Conservation (phyloP, 2,888 invertebrate genomes). For the Ochropleura plecta region DNA sequence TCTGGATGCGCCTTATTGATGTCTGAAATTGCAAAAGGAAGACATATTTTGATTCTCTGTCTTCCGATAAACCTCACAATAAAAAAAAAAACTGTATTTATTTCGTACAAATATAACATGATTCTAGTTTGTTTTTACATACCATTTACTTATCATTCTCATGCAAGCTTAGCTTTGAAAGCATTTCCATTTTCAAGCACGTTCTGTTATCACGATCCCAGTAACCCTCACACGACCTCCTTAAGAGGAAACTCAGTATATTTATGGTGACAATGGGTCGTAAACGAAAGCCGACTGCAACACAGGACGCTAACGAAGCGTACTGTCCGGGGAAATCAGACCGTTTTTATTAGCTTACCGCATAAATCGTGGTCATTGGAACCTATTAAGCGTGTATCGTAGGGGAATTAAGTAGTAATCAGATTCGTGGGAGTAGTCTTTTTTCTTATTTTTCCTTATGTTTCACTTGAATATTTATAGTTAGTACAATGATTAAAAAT, state of each 20-base stretch:
- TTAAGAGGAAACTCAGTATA: constrained; percentile 68
- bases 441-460: constrained; percentile 15
- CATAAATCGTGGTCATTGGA: constrained; percentile 78
- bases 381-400: constrained; percentile 75
- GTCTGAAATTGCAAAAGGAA: too few species aligned
- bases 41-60: too few species aligned
- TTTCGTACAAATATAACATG: constrained; percentile 1
- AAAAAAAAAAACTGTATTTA: neutral
- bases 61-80: too few species aligned
- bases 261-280: constrained; percentile 75
- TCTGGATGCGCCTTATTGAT: too few species aligned
- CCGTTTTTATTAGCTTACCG: constrained; percentile 81
- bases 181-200: constrained; percentile 14
- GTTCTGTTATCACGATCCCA: constrained; percentile 47
- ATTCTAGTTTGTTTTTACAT: constrained; percentile 4
- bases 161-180: constrained; percentile 5
- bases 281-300: constrained; percentile 70
- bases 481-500: neutral
- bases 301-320: constrained; percentile 78
- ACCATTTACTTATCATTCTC: neutral
- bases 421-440: constrained; percentile 36
- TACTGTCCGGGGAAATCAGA: constrained; percentile 83
- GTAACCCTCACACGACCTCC: constrained; percentile 49
- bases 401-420: constrained; percentile 65
- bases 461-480: constrained; percentile 16